These are phyloP conservation scores for Lasioglossum zephyrum DNA, from an alignment of 2,888 invertebrate species.

Conservation along the genomic window DNA sequence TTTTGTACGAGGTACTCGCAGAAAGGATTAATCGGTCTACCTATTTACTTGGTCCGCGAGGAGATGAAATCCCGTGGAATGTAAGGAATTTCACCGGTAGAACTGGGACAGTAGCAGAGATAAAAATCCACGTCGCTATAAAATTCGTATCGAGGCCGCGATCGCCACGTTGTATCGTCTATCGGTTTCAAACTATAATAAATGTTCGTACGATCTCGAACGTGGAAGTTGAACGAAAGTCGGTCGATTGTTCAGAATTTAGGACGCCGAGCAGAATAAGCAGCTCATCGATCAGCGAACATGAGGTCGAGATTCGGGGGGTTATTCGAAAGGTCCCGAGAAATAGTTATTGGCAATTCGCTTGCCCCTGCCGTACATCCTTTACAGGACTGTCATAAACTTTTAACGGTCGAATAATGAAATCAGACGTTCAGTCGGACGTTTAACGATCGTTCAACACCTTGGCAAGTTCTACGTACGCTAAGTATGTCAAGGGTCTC, in stretches of 20 bases:
- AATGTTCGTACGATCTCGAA: neutral
- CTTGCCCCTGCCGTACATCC: conserved; percentile 46
- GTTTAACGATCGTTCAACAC: conserved; percentile 65
- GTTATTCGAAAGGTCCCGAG: conserved; percentile 25
- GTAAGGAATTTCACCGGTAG: neutral
- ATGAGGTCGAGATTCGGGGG: neutral
- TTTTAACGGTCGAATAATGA: conserved; percentile 72
- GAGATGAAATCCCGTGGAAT: neutral
- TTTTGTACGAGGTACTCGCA: neutral
- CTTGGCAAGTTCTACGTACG: conserved; percentile 48
- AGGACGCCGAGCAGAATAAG: neutral
- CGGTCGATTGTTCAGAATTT: neutral
- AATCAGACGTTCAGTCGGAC: conserved; percentile 57
- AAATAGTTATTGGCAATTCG: conserved; percentile 55
- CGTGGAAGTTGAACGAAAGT: neutral
- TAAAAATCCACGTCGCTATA: neutral
- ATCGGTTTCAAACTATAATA: neutral
- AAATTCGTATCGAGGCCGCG: neutral
- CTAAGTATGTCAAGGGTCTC: conserved; percentile 31
- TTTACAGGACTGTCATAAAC: conserved; percentile 64
- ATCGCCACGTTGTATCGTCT: neutral
- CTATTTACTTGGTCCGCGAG: neutral
- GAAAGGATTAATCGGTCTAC: neutral
- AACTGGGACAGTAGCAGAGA: neutral
- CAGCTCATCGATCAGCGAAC: conserved; percentile 11